phyloP scores from a whole-genome alignment of 2,113 vertebrate species.

The Gadus macrocephalus region DNA sequence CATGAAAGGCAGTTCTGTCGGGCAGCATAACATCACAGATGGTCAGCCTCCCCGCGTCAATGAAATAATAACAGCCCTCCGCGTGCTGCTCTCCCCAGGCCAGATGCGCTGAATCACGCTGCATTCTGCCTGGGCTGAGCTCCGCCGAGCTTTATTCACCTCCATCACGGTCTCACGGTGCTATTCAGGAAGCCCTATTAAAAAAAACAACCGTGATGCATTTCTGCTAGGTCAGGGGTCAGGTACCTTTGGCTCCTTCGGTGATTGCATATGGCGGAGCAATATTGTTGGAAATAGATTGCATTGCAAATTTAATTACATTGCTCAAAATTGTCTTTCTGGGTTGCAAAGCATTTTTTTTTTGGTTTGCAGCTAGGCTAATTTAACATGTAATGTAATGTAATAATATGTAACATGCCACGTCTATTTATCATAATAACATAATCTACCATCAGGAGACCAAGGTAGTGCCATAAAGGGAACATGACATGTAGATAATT shows the following conservation, averaged over 20 bases:
- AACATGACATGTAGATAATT: too few relatives aligned
- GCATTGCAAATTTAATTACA: too few relatives aligned
- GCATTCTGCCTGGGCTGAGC: not conserved
- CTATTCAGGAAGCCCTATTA: not conserved
- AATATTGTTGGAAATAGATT: too few relatives aligned
- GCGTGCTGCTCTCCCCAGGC: conserved; percentile 35
- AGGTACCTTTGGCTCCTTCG: not conserved
- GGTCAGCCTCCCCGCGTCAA: conserved; percentile 70
- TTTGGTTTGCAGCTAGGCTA: too few relatives aligned
- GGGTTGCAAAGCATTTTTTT: too few relatives aligned
- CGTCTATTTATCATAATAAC: too few relatives aligned
- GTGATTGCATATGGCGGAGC: too few relatives aligned
- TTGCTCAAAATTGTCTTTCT: too few relatives aligned
- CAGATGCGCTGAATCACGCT: conserved; percentile 62
- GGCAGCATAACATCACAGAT: conserved; percentile 68
- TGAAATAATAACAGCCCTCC: conserved; percentile 58
- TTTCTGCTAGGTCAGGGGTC: not conserved
- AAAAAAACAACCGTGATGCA: not conserved
- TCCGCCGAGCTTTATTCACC: not conserved
- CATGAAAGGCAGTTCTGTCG: conserved; percentile 79
- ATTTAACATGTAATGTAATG: too few relatives aligned
- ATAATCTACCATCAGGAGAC: too few relatives aligned
- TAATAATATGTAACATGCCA: too few relatives aligned
- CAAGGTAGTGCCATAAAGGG: too few relatives aligned
- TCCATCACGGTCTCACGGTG: conserved; percentile 51